Evolutionary conservation across 1,140 invertebrate species (phyloP).

Genomic region (Sogatella furcifera): DNA sequence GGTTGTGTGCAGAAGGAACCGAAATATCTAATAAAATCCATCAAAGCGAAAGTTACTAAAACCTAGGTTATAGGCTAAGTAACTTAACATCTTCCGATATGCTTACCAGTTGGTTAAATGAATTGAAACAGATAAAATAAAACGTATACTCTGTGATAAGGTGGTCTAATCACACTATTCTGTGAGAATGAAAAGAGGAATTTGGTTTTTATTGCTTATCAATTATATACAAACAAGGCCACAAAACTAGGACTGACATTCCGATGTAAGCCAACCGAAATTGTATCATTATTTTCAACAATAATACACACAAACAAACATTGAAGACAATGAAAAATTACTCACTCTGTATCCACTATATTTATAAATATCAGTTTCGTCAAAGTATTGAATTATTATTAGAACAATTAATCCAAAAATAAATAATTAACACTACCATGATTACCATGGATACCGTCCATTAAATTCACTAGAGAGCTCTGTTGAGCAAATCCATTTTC

Average conservation of each 20-base stretch:
- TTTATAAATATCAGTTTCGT: neutral
- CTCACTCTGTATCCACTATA: neutral
- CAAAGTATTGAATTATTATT: neutral
- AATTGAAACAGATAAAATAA: no score
- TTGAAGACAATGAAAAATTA: neutral
- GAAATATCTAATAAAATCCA: no score
- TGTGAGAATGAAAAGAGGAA: no score
- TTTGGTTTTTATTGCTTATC: no score
- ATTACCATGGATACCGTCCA: neutral
- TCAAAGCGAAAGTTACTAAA: no score
- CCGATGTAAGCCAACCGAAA: neutral
- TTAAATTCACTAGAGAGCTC: neutral
- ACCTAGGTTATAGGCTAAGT: no score
- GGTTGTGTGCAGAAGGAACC: no score
- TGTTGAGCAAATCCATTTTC: neutral
- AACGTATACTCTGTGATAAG: no score
- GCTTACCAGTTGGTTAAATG: no score
- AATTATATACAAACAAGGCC: neutral
- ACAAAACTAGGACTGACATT: neutral
- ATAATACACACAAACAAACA: neutral
- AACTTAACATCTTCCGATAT: no score
- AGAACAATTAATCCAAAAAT: neutral
- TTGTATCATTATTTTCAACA: neutral
- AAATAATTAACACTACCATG: neutral
- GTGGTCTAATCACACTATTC: no score